Evolutionary conservation across 1,140 invertebrate species (phyloP), one percentile per base, ranked within the genome.

Genomic region (Euborellia annulipes): DNA sequence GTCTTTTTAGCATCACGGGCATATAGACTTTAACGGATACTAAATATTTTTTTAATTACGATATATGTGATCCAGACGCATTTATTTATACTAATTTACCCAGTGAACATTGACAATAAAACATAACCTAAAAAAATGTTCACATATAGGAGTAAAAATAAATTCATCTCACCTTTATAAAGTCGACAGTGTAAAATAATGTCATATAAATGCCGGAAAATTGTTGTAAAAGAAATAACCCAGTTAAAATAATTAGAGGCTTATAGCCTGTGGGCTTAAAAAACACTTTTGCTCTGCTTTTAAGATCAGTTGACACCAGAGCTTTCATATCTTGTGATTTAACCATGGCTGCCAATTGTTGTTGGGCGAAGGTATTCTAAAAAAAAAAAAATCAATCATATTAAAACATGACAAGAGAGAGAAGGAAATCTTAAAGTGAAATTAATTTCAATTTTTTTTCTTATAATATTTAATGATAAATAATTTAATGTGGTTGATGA

Each of bases 201-300:
- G 84, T 64, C 3, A 81, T 78, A 52, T 82, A 85, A 17, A 78
- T 72, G 1, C 85, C 85, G 2, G 75, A 76, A 37, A 85, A 74
- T 57, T 87, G 83, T 58, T 86, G 82, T 54, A 85, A 77, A 50
- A 78, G 72, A 61, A 88, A 84, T 44, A 79, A 73, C 0, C 59
- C 60, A 14, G 77, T 61, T 50, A 82, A 69, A 4, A 88, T 71
- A 0, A 67, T 18, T 13, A 83, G 67, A 0, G 82, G 80, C 37
- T 78, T 72, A 36, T 77, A 58, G 2, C 72, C 70, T 16, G 65
- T 65, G 0, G 66, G 64, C 7, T 64, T 59, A 0, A 56, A 34
- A 30, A 71, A 49, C 23, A 62, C 54, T 22, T 63, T 60, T 13
- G 66, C 16, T 4, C 47, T 36, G 1, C 23, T 14, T 16, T 21